phyloP scores from a whole-genome alignment of 1,140 invertebrate species.

The Papilio machaon region DNA sequence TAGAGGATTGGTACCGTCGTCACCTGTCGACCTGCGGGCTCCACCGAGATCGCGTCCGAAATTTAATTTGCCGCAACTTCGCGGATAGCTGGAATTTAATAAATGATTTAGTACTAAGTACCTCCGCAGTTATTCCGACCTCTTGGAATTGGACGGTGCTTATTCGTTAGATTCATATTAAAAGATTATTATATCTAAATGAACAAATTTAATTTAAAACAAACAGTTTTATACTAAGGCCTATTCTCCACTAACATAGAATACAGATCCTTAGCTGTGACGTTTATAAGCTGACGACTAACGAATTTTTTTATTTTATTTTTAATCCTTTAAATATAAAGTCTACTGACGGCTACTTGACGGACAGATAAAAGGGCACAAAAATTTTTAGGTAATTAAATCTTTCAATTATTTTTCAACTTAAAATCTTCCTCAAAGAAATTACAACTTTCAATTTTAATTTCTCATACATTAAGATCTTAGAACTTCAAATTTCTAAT shows the following conservation, averaged over 20 bases:
- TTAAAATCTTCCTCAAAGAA: background rate
- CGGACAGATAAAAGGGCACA: background rate
- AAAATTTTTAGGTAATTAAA: slow-evolving; percentile 2
- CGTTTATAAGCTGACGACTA: no score
- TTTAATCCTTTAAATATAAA: slow-evolving; percentile 23
- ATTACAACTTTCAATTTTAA: background rate
- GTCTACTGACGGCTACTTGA: background rate
- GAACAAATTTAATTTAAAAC: slow-evolving; percentile 12
- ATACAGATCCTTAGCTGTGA: no score
- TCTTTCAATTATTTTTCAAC: slow-evolving; percentile 12
- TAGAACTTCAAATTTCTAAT: no score
- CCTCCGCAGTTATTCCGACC: slow-evolving; percentile 35
- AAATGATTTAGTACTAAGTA: slow-evolving; percentile 44
- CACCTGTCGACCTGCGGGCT: slow-evolving; percentile 58
- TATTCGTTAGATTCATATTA: slow-evolving; percentile 18
- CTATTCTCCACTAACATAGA: no score
- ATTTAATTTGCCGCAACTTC: slow-evolving; percentile 62
- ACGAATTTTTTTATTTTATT: background rate
- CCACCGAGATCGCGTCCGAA: slow-evolving; percentile 49
- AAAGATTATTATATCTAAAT: slow-evolving; percentile 26
- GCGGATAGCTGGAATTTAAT: slow-evolving; percentile 54
- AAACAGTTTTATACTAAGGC: no score
- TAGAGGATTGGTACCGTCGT: slow-evolving; percentile 52
- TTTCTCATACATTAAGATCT: background rate
- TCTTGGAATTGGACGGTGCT: slow-evolving; percentile 3